Evolutionary conservation across 1,140 invertebrate genomes (phyloP).

Genomic region (Anoplolepis gracilipes): DNA sequence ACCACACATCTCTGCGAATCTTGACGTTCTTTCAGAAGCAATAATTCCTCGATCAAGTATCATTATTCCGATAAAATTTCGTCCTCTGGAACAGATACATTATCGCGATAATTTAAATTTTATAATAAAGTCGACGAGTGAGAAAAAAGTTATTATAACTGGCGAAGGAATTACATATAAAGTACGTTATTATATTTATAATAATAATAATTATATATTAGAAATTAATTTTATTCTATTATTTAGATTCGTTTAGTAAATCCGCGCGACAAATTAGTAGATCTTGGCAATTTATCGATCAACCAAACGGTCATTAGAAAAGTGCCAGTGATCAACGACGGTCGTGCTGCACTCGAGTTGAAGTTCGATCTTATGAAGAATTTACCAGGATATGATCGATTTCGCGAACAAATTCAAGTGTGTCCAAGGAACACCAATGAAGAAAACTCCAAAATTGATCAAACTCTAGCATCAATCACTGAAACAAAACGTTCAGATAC

Average conservation of each 20-base stretch:
- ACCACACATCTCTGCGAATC: conserved; percentile 76
- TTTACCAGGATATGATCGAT: conserved; percentile 21
- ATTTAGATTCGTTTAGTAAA: conserved; percentile 79
- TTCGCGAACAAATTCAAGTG: neutral
- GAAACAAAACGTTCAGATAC: conserved; percentile 61
- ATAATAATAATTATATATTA: conserved; percentile 1
- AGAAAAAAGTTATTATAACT: conserved; percentile 76
- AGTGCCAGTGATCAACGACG: conserved; percentile 81
- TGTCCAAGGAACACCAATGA: neutral
- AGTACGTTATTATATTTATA: conserved; percentile 49
- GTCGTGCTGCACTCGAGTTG: conserved; percentile 72
- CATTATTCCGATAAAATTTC: conserved; percentile 80
- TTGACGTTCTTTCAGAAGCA: conserved; percentile 62
- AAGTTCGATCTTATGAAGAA: conserved; percentile 73
- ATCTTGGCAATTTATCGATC: conserved; percentile 78
- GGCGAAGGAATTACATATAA: conserved; percentile 82
- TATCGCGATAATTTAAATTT: conserved; percentile 79
- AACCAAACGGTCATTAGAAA: conserved; percentile 73
- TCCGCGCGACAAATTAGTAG: conserved; percentile 79
- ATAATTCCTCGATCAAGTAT: conserved; percentile 71
- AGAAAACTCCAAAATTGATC: neutral
- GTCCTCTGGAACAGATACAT: conserved; percentile 74
- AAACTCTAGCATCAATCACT: neutral
- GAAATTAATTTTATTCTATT: neutral
- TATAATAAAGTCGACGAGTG: conserved; percentile 72